Evolutionary conservation across 2,113 vertebrate species (phyloP), one percentile per base, ranked within the genome.

Genomic region (Xiphophorus couchianus): DNA sequence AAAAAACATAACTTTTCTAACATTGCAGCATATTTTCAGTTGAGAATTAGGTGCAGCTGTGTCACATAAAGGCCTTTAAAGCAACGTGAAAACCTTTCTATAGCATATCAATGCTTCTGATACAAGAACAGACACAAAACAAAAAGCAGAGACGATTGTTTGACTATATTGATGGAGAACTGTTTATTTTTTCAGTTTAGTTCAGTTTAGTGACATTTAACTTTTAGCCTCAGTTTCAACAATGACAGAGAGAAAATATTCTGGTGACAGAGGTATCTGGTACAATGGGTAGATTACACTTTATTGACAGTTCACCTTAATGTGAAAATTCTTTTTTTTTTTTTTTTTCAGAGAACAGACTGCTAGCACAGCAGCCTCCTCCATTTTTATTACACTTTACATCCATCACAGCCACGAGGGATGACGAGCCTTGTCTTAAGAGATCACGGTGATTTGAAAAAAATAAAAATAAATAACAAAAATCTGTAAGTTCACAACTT

Each of bases 101-200:
- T 19, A 19, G 17, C 14, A 48, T 48, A 2, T 15, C 14, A 4
- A 22, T 22, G 19, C 48, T 58, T n/a, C 2, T 11, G 25, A n/a
- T n/a, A n/a, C 25, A 62, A 15, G 33, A 17, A 61, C 25, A 42
- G 5, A 69, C 19, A 3, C 4, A 67, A 31, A 71, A 3, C 4
- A 70, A 31, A 69, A 2, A 71, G 35, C 44, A 22, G 35, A 4
- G n/a, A 0, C 25, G 30, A 31, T 58, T 8, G 9, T 28, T 42
- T 37, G 22, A 3, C 14, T 12, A 10, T 71, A 66, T 83, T 66
- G 67, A 82, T 84, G 74, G 71, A 86, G 79, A 89, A 79, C 68
- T 69, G 71, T 93, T 92, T 93, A 93, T 93, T 93, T 79, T 48
- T 83, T 76, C 77, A 75, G 31, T 86, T 90, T 69, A 85, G 83